Conservation (phyloP, 23 tunicate genomes). For the Trididemnum nubilum region DNA sequence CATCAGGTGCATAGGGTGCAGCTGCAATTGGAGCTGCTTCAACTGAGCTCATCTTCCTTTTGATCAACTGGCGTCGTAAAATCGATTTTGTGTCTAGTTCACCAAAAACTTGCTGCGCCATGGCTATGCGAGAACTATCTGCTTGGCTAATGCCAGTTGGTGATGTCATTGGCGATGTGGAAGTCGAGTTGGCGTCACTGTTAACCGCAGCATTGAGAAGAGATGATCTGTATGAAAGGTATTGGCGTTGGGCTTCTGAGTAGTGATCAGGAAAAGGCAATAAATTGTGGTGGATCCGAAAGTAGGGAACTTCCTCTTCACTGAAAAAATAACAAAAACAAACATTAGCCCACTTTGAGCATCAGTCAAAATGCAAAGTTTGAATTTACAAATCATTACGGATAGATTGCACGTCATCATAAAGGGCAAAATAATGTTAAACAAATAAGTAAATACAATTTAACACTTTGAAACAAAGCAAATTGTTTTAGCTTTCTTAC, state of each 20-base stretch:
- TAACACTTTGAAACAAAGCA: too few relatives aligned
- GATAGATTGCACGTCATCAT: too few relatives aligned
- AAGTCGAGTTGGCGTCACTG: conserved; percentile 70
- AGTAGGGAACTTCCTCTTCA: conserved; percentile 94
- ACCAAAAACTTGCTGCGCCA: conserved; percentile 45
- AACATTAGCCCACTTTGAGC: background rate
- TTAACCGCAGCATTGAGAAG: conserved; percentile 76
- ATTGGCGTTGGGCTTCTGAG: conserved; percentile 82
- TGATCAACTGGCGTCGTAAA: conserved; percentile 77
- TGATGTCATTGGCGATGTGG: conserved; percentile 78
- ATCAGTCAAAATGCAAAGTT: background rate
- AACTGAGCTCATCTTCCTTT: conserved; percentile 77
- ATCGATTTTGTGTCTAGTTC: conserved; percentile 74
- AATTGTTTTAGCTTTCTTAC: too few relatives aligned
- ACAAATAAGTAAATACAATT: too few relatives aligned
- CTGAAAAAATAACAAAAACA: conserved; percentile 31
- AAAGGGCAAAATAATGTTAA: too few relatives aligned
- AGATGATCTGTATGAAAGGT: conserved; percentile 85
- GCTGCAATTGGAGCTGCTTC: conserved; percentile 45
- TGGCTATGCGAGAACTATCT: conserved; percentile 42
- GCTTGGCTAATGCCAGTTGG: conserved; percentile 50
- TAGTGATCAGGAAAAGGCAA: conserved; percentile 97
- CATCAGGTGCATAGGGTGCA: conserved; percentile 51
- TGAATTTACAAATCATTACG: background rate
- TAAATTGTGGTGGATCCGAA: conserved; percentile 90